A percentile compares a stretch with the other conserved stretches of the same genome.
These are phyloP conservation scores for Leucophenga varia DNA, from an alignment of 1,140 invertebrate genomes.

Conservation along the genomic window DNA sequence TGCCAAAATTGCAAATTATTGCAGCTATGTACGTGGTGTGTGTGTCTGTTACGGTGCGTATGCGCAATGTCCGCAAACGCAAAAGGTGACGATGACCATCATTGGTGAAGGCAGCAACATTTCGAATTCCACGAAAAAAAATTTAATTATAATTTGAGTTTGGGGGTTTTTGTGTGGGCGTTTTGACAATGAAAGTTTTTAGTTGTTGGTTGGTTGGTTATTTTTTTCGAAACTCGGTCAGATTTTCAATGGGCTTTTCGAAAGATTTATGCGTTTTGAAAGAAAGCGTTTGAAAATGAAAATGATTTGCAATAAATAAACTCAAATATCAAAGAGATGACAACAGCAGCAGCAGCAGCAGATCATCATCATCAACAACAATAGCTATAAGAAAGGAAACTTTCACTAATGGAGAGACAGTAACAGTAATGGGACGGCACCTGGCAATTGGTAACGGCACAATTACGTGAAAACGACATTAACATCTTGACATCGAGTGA, in stretches of 20 bases:
- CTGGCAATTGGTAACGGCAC: constrained; percentile 30
- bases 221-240: neutral
- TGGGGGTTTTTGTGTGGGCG: constrained; percentile 12
- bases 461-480: constrained; percentile 36
- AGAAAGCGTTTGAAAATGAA: constrained; percentile 27
- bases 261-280: constrained; percentile 15
- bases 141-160: constrained; percentile 4
- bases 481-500: constrained; percentile 32
- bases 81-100: constrained; percentile 18
- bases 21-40: constrained; percentile 20
- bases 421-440: constrained; percentile 14
- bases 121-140: neutral
- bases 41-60: constrained; percentile 25
- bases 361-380: constrained; percentile 3
- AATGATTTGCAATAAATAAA: constrained; percentile 29
- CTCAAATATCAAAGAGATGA: constrained; percentile 23
- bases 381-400: constrained; percentile 25
- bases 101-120: constrained; percentile 23
- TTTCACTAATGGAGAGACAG: constrained; percentile 40
- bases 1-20: constrained; percentile 29
- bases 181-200: constrained; percentile 18
- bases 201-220: constrained; percentile 6
- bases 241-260: constrained; percentile 19
- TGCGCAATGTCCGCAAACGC: constrained; percentile 46
- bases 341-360: constrained; percentile 7